These are phyloP conservation scores for Metopolophium dirhodum DNA, from an alignment of 1,140 invertebrate genomes.

Conservation along the genomic window DNA sequence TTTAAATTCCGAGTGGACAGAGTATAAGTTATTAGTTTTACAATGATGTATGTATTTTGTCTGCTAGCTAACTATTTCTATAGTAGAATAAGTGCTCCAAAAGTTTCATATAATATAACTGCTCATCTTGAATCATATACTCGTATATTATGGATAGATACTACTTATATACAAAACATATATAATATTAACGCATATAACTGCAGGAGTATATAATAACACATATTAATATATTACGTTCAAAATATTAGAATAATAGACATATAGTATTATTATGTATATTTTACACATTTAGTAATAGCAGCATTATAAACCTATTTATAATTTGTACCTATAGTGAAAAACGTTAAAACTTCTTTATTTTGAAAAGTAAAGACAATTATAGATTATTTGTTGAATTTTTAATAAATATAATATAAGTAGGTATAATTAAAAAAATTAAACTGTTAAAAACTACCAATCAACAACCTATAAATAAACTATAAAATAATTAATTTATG, in stretches of 20 bases:
- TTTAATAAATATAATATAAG: background rate
- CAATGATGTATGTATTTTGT: background rate
- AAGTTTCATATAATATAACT: background rate
- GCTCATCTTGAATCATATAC: background rate
- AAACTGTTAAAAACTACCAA: no score
- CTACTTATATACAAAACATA: background rate
- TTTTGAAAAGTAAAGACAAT: background rate
- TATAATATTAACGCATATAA: background rate
- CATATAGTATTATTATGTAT: no score
- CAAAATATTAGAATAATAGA: background rate
- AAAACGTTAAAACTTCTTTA: background rate
- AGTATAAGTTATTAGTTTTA: background rate
- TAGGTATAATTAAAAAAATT: no score
- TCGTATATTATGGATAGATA: background rate
- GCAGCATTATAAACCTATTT: background rate
- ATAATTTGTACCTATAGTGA: background rate
- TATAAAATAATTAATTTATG: background rate
- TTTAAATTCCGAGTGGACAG: background rate
- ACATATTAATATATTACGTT: no score
- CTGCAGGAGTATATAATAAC: background rate
- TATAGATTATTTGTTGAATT: background rate
- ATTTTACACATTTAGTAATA: background rate
- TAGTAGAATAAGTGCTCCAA: background rate
- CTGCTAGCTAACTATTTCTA: no score
- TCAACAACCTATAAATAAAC: no score